Conservation (phyloP, 2,113 vertebrate species). For the Garra rufa region DNA sequence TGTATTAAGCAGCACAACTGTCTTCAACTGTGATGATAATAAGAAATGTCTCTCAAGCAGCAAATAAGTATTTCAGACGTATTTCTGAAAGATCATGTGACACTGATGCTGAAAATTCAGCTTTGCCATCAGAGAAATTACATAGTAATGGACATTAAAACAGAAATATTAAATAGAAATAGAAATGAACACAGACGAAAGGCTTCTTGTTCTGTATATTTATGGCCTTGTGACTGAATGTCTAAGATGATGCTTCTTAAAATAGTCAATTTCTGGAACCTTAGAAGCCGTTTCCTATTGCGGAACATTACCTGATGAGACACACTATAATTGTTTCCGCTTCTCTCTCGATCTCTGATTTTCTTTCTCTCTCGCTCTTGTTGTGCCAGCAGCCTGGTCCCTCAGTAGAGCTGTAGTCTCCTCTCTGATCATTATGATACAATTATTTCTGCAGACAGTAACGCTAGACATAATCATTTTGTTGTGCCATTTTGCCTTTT, state of each 20-base stretch:
- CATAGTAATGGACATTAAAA: too few relatives aligned
- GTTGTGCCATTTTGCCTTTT: slow-evolving; percentile 43
- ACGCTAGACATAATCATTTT: slow-evolving; percentile 42
- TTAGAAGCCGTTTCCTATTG: slow-evolving; percentile 36
- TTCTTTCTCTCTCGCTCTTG: slow-evolving; percentile 6
- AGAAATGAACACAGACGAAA: background rate
- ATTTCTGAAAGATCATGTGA: background rate
- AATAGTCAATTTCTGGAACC: slow-evolving; percentile 32
- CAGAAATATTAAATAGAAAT: too few relatives aligned
- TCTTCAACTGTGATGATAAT: background rate
- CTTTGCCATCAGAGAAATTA: too few relatives aligned
- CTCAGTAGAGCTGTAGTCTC: slow-evolving; percentile 24
- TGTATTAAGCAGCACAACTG: too few relatives aligned
- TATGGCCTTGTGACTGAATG: background rate
- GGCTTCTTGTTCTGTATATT: background rate
- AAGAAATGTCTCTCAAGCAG: background rate
- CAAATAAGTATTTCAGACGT: background rate
- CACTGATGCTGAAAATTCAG: background rate
- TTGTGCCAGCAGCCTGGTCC: slow-evolving; percentile 17
- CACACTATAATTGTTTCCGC: slow-evolving; percentile 31
- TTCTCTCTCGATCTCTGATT: background rate
- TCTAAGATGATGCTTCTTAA: slow-evolving; percentile 40
- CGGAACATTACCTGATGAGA: slow-evolving; percentile 39
- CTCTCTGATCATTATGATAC: slow-evolving; percentile 50
- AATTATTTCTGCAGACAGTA: slow-evolving; percentile 44